Base-by-base conservation (phyloP, 2,888 invertebrate species). In the Ectropis crepuscularia region DNA sequence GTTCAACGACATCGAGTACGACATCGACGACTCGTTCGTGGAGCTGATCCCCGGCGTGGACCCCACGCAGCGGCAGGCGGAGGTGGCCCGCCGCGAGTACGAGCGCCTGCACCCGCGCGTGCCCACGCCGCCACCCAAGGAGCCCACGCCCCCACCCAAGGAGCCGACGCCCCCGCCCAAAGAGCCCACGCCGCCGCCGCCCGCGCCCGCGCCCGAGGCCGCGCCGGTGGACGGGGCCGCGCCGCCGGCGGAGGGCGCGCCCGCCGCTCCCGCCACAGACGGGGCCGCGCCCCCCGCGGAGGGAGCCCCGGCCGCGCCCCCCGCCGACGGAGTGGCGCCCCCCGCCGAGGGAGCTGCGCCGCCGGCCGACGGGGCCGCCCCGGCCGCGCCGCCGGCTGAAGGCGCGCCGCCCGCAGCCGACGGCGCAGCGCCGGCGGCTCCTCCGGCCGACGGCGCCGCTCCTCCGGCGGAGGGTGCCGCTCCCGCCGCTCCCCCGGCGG, bases 1-100 rank as follows among this genome's bases (percentile, higher is more conserved):
- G 92, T 98, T 96, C 95, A 98, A 97, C 94, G 95, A 96, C 88
- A 97, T 99, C 93, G 97, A 97, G 80, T 97, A 98, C 89, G 98
- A 97, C 93, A 95, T 99, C 94, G 98, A 98, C 94, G 95, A 95
- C 88, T 98, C 98, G 77, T 98, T 98, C 94, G 95, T 97, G 83
- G 98, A 98, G 89, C 93, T 96, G 78, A 94, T 95, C 87, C 94
- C 94, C 61, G 94, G 94, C 77, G 93, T 94, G 72, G 90, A 93
- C 76, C 91, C 93, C 76, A 90, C 80, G 69, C 69, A 69, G 64
- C 83, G 82, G 59, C 92, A 92, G 82, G 42, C 79, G 60, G 88
- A 85, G 70, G 72, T 71, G 41, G 83, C 82, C 65, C 81, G 43
- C 74, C 76, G 12, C 39, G 47, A 38, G 39, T 49, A 49, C 50